Evolutionary conservation across 2,113 vertebrate species (phyloP), one percentile per base, ranked within the genome.

Genomic region (Acrocephalus arundinaceus): DNA sequence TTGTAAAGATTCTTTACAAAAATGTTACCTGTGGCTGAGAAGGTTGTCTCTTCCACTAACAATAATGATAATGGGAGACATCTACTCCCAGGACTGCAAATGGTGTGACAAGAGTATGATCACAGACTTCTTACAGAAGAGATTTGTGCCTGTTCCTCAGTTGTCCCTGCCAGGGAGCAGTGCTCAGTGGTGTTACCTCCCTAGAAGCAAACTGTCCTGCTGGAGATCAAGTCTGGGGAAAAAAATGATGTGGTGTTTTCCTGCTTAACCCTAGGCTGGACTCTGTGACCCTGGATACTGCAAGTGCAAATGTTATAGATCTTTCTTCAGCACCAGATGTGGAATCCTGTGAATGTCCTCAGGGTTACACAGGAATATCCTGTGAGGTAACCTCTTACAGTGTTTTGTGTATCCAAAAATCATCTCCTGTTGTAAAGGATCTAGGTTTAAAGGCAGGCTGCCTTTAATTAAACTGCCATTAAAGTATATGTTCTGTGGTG

Each of bases 321-420:
- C 93, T 98, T 14, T 82, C 96, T 33, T 97, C 94, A 67, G 98
- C 98, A 4, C 67, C 96, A 10, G 98, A 98, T 10, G 98, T 99
- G 82, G 99, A 99, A 89, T 97, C 92, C 41, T 99, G 99, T 76
- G 98, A 99, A 97, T 99, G 99, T 94, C 99, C 99, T 3, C 99
- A 98, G 90, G 99, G 99, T 55, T 99, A 99, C 90, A 95, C 97
- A 1, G 99, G 99, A 52, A 98, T 99, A 54, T 99, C 99, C 84
- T 99, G 99, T 79, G 99, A 99, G 99, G 99, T 99, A 98, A 94
- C 31, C 5, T 80, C 30, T 71, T 61, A 12, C 15, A 33, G 25
- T 76, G 65, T 63, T 85, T 48, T 67, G 15, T 62, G 8, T 71
- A 9, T 74, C 39, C 11, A 70, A 77, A 92, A 92, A 52, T 65